A percentile compares a stretch with the other conserved stretches of the same genome.
These are phyloP conservation scores for Periplaneta americana DNA, from an alignment of 1,140 invertebrate species.

Conservation along the genomic window DNA sequence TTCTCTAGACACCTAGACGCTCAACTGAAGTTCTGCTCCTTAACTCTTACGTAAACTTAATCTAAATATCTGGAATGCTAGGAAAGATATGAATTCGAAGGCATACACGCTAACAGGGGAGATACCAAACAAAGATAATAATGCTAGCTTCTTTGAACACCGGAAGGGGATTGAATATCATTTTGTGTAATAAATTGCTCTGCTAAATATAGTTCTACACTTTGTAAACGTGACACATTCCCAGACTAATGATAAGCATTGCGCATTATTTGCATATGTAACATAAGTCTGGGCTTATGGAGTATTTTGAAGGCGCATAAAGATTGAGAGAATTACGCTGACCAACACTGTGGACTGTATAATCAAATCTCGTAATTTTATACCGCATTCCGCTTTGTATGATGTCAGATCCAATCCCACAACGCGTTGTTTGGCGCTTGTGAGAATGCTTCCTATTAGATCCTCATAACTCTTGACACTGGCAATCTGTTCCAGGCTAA, in stretches of 20 bases:
- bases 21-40: too few species aligned
- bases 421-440: neutral
- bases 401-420: neutral
- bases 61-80: too few species aligned
- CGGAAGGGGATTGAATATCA: neutral
- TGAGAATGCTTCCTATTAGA: neutral
- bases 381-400: neutral
- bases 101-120: neutral
- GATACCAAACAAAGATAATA: neutral
- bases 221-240: neutral
- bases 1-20: too few species aligned
- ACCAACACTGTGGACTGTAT: neutral
- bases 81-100: too few species aligned
- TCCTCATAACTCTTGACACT: neutral
- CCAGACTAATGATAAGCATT: neutral
- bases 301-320: neutral
- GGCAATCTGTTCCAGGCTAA: neutral
- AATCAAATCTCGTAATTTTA: neutral
- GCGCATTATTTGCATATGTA: neutral
- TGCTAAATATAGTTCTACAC: neutral
- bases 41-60: too few species aligned
- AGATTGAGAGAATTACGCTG: neutral
- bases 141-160: neutral
- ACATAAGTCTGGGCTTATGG: neutral
- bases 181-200: neutral